Evolutionary conservation across 2,797 vertebrate genomes (phyloP), one percentile per base, ranked within the genome.

Genomic region (Psittacula echo): DNA sequence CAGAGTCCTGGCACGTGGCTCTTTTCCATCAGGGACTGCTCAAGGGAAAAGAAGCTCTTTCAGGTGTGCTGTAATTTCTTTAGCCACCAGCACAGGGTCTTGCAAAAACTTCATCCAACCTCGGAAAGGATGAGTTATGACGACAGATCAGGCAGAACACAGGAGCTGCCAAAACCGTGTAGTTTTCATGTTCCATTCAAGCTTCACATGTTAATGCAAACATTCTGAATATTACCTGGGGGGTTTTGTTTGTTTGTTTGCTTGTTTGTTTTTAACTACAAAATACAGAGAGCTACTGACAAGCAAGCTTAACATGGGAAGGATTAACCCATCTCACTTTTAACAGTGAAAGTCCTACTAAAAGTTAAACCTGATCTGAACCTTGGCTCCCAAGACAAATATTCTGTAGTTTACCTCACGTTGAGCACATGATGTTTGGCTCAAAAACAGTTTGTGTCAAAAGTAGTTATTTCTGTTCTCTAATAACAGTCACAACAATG

Each of bases 331-430:
- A 76, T 88, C 60, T 51, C 13, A 80, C 61, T 81, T 93, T 88
- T 48, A 78, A 91, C 82, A 87, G 89, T 16, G 60, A 78, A 78
- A 29, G 75, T 90, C 74, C 77, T 44, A 21, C 82, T 84, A 32
- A 45, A 90, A 97, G 75, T 66, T 90, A 96, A 93, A 94, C 62
- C 65, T 85, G 86, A 94, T 95, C 90, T 85, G 60, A 92, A 91
- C 48, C 71, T 86, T 87, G 84, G 90, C 78, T 95, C 73, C 83
- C 88, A 92, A 77, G 80, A 62, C 71, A 78, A 87, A 62, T 72
- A 92, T 85, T 96, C 90, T 85, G n/a, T 21, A 91, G 81, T 67
- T 93, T 90, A 86, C 78, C 82, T 97, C 94, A 93, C 87, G 80
- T 67, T 62, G 85, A 95, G 82, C 34, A 70, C 88, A 91, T 60